phyloP scores from a whole-genome alignment of 2,797 vertebrate genomes.

The Eulemur rubriventer region DNA sequence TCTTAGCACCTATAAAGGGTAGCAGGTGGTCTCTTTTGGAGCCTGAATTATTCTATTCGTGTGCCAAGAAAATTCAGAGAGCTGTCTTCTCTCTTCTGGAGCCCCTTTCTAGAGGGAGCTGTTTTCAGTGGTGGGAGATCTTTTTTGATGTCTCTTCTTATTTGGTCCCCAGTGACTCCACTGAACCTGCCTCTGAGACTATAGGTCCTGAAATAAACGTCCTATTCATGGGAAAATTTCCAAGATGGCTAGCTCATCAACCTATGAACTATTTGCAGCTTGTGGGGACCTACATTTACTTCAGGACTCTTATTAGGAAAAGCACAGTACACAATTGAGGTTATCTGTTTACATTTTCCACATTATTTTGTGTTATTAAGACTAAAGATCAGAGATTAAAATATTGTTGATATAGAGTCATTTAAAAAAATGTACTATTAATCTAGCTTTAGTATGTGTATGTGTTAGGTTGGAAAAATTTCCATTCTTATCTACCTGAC shows the following conservation, averaged over 20 bases:
- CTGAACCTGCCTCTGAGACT: neutral
- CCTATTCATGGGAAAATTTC: neutral
- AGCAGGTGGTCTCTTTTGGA: constrained; percentile 73
- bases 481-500: neutral
- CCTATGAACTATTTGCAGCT: neutral
- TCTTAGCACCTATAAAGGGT: constrained; percentile 75
- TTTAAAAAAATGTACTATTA: neutral
- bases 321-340: neutral
- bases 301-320: neutral
- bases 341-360: neutral
- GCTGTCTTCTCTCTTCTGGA: constrained; percentile 15
- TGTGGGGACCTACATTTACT: neutral
- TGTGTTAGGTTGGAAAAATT: neutral
- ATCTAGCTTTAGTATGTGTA: neutral
- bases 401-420: neutral
- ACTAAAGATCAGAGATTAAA: neutral
- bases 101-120: neutral
- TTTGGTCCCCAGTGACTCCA: neutral
- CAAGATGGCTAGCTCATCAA: neutral
- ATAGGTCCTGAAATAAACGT: neutral
- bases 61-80: constrained; percentile 55
- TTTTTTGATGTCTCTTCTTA: neutral
- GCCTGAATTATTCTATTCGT: constrained; percentile 38
- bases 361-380: neutral
- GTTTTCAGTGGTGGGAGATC: neutral